These are phyloP conservation scores for Crossaster papposus DNA, from an alignment of 53 echinoderm and acorn worm genomes.

Conservation along the genomic window DNA sequence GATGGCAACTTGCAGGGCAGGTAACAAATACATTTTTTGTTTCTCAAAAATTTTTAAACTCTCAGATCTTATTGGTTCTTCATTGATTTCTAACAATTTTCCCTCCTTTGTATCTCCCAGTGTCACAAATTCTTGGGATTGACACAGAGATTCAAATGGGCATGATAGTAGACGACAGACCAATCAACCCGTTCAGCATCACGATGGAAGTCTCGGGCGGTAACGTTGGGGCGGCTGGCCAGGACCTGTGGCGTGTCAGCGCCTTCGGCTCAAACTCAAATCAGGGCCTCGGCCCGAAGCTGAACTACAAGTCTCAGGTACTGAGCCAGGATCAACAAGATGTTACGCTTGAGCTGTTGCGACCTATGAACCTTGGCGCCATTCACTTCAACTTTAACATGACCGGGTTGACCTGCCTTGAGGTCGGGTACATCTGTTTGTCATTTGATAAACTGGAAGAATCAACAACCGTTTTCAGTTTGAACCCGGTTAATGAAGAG, in stretches of 20 bases:
- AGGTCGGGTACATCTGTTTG: slow-evolving; percentile 84
- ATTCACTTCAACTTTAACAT: slow-evolving; percentile 84
- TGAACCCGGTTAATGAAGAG: slow-evolving; percentile 68
- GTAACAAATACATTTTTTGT: slow-evolving; percentile 43
- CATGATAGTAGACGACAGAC: slow-evolving; percentile 63
- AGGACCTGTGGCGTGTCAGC: slow-evolving; percentile 75
- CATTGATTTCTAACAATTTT: not conserved
- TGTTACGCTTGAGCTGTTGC: slow-evolving; percentile 47
- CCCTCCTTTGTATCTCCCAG: not conserved
- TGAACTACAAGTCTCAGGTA: slow-evolving; percentile 60
- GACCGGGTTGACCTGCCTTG: slow-evolving; percentile 75
- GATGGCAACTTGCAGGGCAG: slow-evolving; percentile 69
- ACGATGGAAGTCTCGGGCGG: slow-evolving; percentile 75
- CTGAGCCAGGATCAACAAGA: slow-evolving; percentile 40
- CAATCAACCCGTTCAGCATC: slow-evolving; percentile 75
- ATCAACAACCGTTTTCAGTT: slow-evolving; percentile 71
- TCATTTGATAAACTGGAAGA: slow-evolving; percentile 63
- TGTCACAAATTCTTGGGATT: slow-evolving; percentile 36
- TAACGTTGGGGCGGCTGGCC: slow-evolving; percentile 60
- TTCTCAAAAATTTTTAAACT: not conserved
- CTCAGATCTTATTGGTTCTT: not conserved
- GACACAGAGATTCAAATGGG: slow-evolving; percentile 58
- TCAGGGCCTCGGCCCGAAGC: slow-evolving; percentile 63
- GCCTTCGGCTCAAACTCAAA: slow-evolving; percentile 74
- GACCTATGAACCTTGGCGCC: slow-evolving; percentile 72